These are phyloP conservation scores for Mastomys natalensis DNA, from an alignment of 2,113 vertebrate species.

Conservation along the genomic window DNA sequence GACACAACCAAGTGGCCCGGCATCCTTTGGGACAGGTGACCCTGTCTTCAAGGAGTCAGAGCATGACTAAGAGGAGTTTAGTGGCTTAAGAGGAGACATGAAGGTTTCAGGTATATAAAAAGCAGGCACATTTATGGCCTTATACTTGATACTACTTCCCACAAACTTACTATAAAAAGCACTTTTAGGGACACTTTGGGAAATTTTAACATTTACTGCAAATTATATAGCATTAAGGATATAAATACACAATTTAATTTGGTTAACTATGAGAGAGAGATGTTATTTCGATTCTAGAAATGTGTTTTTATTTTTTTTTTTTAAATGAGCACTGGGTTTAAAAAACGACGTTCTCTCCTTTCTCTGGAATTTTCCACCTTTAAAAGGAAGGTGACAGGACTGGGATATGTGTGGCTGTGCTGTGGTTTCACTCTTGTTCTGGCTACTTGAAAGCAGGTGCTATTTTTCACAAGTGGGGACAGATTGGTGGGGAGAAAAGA, in stretches of 20 bases:
- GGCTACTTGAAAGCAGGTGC: conserved; percentile 20
- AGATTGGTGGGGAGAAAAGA: neutral
- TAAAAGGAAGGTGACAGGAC: neutral
- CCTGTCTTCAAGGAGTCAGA: neutral
- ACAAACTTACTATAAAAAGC: neutral
- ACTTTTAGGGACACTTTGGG: neutral
- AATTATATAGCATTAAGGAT: conserved; percentile 25
- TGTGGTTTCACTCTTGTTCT: neutral
- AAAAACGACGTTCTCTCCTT: neutral
- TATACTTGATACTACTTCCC: neutral
- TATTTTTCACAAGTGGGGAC: neutral
- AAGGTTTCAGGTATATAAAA: neutral
- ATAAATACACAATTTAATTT: conserved; percentile 21
- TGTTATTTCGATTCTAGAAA: conserved; percentile 32
- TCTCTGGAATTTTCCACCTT: neutral
- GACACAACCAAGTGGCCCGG: neutral
- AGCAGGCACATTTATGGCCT: neutral
- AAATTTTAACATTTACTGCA: conserved; percentile 14
- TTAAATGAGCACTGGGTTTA: neutral
- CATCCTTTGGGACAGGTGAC: neutral
- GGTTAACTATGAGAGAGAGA: neutral
- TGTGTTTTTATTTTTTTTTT: neutral
- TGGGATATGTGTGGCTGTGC: neutral
- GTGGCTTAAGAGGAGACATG: neutral
- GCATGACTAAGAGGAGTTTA: neutral